A percentile compares a stretch with the other conserved stretches of the same genome.
phyloP scores from a whole-genome alignment of 2,113 vertebrate genomes.

The Triplophysa siluroides region DNA sequence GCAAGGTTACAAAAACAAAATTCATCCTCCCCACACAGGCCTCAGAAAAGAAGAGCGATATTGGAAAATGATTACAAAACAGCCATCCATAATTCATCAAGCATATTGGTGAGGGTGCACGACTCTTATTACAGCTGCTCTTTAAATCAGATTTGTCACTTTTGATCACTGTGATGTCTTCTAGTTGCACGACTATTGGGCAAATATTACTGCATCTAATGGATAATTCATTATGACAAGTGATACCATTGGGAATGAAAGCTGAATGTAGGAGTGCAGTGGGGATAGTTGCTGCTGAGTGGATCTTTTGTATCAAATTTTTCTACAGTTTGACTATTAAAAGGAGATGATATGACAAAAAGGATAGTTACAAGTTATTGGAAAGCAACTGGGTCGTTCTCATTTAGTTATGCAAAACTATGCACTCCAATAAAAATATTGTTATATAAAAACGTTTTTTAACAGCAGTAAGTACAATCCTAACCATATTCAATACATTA shows the following conservation, averaged over 20 bases:
- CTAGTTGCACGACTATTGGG: constrained; percentile 69
- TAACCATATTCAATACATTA: no score
- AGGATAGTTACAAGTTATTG: background rate
- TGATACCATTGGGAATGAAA: constrained; percentile 67
- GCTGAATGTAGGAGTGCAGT: constrained; percentile 8
- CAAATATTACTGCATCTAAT: constrained; percentile 74
- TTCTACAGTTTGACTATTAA: background rate
- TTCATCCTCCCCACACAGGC: constrained; percentile 44
- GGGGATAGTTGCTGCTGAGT: constrained; percentile 23
- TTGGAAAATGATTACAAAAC: constrained; percentile 78
- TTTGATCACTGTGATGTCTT: constrained; percentile 77
- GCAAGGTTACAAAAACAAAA: constrained; percentile 31
- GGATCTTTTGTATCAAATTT: background rate
- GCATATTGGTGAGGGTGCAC: constrained; percentile 71
- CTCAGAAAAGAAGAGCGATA: constrained; percentile 64
- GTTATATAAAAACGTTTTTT: no score
- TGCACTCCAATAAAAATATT: no score
- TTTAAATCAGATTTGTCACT: constrained; percentile 80
- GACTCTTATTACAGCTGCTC: constrained; percentile 74
- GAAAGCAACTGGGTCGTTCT: background rate
- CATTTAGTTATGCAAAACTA: background rate
- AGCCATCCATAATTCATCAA: constrained; percentile 78
- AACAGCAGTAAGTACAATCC: no score
- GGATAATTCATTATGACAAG: constrained; percentile 75
- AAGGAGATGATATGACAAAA: background rate